Conservation (phyloP, 1,140 invertebrate species). For the Pogonognathellus flavescens region DNA sequence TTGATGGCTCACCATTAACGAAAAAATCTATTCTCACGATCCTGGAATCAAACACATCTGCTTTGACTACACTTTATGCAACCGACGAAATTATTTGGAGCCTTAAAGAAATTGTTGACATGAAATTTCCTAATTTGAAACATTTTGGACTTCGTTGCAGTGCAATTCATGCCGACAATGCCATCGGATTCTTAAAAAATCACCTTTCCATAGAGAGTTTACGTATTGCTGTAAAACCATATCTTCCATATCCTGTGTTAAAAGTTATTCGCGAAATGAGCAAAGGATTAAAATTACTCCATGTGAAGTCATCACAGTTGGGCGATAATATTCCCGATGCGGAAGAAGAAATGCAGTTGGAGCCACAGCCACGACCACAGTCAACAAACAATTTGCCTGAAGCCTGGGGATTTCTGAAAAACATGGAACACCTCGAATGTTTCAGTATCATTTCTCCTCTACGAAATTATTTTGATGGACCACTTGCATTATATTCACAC, state of each 20-base stretch:
- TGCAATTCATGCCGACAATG: not conserved
- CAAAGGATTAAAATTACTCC: conserved; percentile 9
- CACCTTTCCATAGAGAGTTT: not conserved
- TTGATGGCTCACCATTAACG: not conserved
- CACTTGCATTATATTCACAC: not conserved
- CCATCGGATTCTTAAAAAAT: not conserved
- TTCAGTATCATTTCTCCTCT: not conserved
- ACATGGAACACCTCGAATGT: not conserved
- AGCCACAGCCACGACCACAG: too few species aligned
- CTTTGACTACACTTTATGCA: not conserved
- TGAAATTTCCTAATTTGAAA: not conserved
- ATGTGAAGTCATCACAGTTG: not conserved
- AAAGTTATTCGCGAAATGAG: conserved; percentile 2
- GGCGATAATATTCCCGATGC: not conserved
- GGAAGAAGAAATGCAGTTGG: not conserved
- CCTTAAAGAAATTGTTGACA: not conserved
- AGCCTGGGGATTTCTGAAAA: not conserved
- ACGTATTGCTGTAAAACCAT: not conserved
- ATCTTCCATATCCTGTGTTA: not conserved
- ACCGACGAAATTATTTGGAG: conserved; percentile 5
- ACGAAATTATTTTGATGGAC: not conserved
- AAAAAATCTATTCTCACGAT: not conserved
- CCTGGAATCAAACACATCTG: not conserved
- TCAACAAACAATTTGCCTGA: not conserved
- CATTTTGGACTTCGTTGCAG: conserved; percentile 3